A percentile compares a stretch with the other conserved stretches of the same genome.
These are phyloP conservation scores for Psophia crepitans DNA, from an alignment of 2,113 vertebrate genomes.

Conservation along the genomic window DNA sequence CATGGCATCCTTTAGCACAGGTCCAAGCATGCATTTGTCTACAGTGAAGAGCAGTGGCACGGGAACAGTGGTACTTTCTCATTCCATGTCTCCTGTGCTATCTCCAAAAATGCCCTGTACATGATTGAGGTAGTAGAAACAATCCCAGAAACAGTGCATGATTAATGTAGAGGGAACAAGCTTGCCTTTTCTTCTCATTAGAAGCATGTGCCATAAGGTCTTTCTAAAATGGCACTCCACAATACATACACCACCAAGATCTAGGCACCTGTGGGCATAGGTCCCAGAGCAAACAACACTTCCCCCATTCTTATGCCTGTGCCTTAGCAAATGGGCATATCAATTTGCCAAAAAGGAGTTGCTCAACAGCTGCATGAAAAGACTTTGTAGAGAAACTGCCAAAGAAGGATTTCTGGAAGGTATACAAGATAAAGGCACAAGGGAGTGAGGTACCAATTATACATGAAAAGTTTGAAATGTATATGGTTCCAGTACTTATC, in stretches of 20 bases:
- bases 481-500: background rate
- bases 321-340: background rate
- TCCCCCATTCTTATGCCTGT: background rate
- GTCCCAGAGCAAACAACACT: background rate
- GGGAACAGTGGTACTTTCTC: background rate
- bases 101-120: background rate
- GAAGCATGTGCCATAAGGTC: background rate
- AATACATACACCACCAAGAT: background rate
- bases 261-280: background rate
- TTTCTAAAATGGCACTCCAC: background rate
- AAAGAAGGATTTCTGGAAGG: background rate
- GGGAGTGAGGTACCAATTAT: background rate
- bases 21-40: background rate
- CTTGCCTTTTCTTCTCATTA: background rate
- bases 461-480: background rate
- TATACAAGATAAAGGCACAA: rapidly evolving
- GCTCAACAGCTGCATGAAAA: background rate
- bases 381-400: background rate
- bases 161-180: background rate
- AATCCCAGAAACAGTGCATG: rapidly evolving
- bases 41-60: background rate
- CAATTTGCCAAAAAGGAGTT: background rate
- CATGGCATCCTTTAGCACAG: background rate
- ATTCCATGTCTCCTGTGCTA: background rate
- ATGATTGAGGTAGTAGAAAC: rapidly evolving